A percentile compares a stretch with the other conserved stretches of the same genome.
Conservation (phyloP, 2,888 invertebrate genomes). For the Xestia ashworthii region DNA sequence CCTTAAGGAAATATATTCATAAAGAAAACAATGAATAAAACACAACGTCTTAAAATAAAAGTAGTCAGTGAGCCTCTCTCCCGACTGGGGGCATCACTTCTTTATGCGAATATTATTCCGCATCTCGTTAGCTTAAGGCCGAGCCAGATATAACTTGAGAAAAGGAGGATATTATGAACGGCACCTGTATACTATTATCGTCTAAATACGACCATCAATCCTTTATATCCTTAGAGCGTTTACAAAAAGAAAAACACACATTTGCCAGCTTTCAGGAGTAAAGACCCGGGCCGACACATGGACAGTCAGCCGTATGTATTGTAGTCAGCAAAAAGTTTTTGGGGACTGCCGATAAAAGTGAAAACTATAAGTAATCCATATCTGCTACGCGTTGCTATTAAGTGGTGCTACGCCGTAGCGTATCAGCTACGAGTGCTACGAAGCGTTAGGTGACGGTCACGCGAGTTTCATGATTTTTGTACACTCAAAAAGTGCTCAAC, state of each 20-base stretch:
- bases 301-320: background rate
- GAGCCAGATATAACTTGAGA: background rate
- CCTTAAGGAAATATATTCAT: background rate
- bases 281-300: background rate
- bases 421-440: too few relatives aligned
- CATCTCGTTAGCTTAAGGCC: slow-evolving; percentile 7
- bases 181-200: slow-evolving; percentile 11
- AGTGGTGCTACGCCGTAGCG: too few relatives aligned
- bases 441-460: too few relatives aligned
- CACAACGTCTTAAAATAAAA: slow-evolving; percentile 4
- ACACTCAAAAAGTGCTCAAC: too few relatives aligned
- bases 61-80: background rate
- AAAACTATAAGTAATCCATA: too few relatives aligned
- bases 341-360: too few relatives aligned
- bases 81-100: background rate
- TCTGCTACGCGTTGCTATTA: too few relatives aligned
- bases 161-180: background rate
- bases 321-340: too few relatives aligned
- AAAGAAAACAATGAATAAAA: slow-evolving; percentile 3
- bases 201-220: background rate
- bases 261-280: background rate
- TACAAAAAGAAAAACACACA: background rate
- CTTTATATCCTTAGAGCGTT: background rate
- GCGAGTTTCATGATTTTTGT: too few relatives aligned
- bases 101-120: slow-evolving; percentile 33